A percentile compares a stretch with the other conserved stretches of the same genome.
Evolutionary conservation across 2,888 invertebrate genomes (phyloP).

Genomic region (Saturnia pavonia): DNA sequence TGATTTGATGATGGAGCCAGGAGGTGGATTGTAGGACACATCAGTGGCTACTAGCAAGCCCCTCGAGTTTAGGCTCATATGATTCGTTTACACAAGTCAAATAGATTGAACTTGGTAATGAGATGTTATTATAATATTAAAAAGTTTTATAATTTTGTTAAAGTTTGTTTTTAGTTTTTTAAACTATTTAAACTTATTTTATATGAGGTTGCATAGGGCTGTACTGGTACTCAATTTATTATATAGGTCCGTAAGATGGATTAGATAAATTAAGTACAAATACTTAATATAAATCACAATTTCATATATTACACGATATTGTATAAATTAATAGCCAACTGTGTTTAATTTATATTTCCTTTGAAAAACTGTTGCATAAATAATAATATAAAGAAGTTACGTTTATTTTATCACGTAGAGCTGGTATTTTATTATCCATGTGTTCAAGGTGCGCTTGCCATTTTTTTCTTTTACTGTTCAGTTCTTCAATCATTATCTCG

Average conservation of each 20-base stretch:
- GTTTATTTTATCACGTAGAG: slow-evolving; percentile 62
- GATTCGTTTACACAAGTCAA: no score
- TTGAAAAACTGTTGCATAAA: neutral
- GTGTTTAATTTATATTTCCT: neutral
- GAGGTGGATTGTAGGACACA: no score
- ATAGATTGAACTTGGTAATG: no score
- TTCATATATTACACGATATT: no score
- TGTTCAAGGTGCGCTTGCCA: slow-evolving; percentile 46
- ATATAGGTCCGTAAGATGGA: neutral
- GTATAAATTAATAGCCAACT: neutral
- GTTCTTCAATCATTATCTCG: slow-evolving; percentile 40
- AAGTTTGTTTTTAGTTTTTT: no score
- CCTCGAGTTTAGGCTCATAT: no score
- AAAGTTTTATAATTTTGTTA: no score
- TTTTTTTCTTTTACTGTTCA: slow-evolving; percentile 46
- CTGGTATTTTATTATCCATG: slow-evolving; percentile 56
- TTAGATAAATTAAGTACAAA: neutral
- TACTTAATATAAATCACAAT: neutral
- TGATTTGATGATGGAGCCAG: no score
- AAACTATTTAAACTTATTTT: neutral
- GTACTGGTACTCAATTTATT: neutral
- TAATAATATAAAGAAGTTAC: slow-evolving; percentile 36
- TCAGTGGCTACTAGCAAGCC: no score
- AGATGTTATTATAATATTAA: no score
- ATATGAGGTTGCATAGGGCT: neutral